These are phyloP conservation scores for Gallinago jamesoni DNA, from an alignment of 2,113 vertebrate genomes.

Conservation along the genomic window DNA sequence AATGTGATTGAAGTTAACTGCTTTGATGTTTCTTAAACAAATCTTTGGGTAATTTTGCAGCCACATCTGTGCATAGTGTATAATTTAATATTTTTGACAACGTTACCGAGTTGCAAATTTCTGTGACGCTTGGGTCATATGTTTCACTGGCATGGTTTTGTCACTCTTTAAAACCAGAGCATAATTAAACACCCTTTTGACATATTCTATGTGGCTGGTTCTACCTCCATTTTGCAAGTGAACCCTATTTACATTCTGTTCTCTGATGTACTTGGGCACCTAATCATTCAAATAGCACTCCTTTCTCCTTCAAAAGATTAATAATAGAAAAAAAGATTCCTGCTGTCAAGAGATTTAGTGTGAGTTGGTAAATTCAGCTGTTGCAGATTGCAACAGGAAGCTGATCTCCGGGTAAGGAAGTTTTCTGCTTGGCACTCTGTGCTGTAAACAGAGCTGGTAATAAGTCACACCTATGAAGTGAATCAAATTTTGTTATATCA, in stretches of 20 bases:
- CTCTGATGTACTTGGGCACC: slow-evolving; percentile 51
- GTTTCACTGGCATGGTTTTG: slow-evolving; percentile 55
- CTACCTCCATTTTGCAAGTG: slow-evolving; percentile 21
- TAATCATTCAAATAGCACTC: slow-evolving; percentile 55
- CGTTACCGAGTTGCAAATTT: slow-evolving; percentile 48
- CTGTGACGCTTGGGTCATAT: slow-evolving; percentile 39
- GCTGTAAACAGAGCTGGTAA: background rate
- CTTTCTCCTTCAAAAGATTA: slow-evolving; percentile 29
- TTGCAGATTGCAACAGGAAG: background rate
- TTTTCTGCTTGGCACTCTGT: background rate
- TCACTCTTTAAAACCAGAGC: slow-evolving; percentile 34
- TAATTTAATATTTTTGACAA: slow-evolving; percentile 63
- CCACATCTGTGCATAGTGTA: background rate
- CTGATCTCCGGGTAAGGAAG: background rate
- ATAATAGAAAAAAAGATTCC: background rate
- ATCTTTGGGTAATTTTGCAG: slow-evolving; percentile 29
- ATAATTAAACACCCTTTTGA: background rate
- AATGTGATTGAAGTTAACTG: slow-evolving; percentile 24
- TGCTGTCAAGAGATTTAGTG: slow-evolving; percentile 9
- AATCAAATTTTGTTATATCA: background rate
- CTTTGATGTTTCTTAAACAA: slow-evolving; percentile 46
- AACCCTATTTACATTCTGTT: slow-evolving; percentile 46
- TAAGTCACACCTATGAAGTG: background rate
- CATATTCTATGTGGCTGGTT: background rate
- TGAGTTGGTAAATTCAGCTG: background rate